Evolutionary conservation across 2,797 vertebrate genomes (phyloP).

Genomic region (Hippoglossus hippoglossus): DNA sequence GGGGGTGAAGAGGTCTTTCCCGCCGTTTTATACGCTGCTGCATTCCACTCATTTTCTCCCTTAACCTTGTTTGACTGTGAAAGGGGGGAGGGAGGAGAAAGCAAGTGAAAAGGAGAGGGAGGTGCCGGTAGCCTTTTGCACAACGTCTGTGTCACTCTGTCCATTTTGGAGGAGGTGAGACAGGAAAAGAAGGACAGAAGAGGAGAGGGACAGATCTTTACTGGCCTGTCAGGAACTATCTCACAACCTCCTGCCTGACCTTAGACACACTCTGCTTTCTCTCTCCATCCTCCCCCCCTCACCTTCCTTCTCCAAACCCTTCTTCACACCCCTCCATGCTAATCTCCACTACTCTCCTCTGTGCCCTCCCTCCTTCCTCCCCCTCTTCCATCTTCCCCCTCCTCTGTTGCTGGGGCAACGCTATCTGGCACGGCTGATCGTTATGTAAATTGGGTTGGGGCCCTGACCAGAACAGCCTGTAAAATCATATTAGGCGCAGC

Average conservation of each 20-base stretch:
- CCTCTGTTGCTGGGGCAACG: slow-evolving; percentile 89
- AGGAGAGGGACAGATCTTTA: slow-evolving; percentile 51
- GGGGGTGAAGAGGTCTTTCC: slow-evolving; percentile 67
- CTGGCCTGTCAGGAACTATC: slow-evolving; percentile 77
- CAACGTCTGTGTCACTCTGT: slow-evolving; percentile 64
- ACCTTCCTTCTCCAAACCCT: slow-evolving; percentile 40
- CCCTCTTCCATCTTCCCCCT: slow-evolving; percentile 65
- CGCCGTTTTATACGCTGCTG: slow-evolving; percentile 63
- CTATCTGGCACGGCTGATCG: slow-evolving; percentile 86
- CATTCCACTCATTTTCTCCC: slow-evolving; percentile 80
- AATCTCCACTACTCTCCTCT: slow-evolving; percentile 67
- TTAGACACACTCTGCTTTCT: slow-evolving; percentile 55
- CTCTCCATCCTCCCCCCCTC: slow-evolving; percentile 25
- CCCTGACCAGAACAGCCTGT: slow-evolving; percentile 88
- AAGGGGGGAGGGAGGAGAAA: slow-evolving; percentile 38
- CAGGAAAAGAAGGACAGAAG: slow-evolving; percentile 22
- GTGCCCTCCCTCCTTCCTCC: slow-evolving; percentile 59
- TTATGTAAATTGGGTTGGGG: slow-evolving; percentile 90
- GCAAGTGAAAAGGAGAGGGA: slow-evolving; percentile 27
- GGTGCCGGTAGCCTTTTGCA: slow-evolving; percentile 66
- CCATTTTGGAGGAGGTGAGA: slow-evolving; percentile 41
- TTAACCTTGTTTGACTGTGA: slow-evolving; percentile 76
- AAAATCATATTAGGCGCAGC: slow-evolving; percentile 89
- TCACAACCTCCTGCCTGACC: slow-evolving; percentile 74
- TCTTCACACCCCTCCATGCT: slow-evolving; percentile 61